These are phyloP conservation scores for Budorcas taxicolor DNA, from an alignment of 2,113 vertebrate genomes.

Conservation along the genomic window DNA sequence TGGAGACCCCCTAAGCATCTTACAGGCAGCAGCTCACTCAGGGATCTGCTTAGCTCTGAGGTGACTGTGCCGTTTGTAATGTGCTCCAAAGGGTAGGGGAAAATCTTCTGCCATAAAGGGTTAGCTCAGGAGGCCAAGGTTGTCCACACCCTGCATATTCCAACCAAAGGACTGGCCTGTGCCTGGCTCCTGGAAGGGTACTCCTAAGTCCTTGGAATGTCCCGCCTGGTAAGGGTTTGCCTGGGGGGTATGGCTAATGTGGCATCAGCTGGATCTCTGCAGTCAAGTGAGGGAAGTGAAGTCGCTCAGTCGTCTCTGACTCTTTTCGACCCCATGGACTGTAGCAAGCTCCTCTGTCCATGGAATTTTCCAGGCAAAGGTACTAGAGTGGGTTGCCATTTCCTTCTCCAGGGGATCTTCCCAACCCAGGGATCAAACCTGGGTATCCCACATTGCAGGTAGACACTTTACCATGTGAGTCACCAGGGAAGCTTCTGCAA, in stretches of 20 bases:
- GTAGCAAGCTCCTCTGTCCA: neutral
- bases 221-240: neutral
- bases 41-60: neutral
- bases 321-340: neutral
- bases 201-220: neutral
- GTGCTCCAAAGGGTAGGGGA: rapidly evolving
- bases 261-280: neutral
- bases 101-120: neutral
- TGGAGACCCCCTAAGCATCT: neutral
- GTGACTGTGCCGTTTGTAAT: rapidly evolving
- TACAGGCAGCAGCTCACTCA: neutral
- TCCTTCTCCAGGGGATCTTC: neutral
- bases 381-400: neutral
- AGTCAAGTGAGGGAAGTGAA: neutral
- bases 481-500: neutral
- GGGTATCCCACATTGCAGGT: neutral
- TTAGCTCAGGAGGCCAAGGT: neutral
- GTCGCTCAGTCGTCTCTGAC: neutral
- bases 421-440: neutral
- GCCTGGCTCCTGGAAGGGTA: neutral
- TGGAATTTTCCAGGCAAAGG: neutral
- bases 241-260: neutral
- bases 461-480: neutral
- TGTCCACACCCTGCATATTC: neutral
- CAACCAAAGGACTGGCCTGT: neutral